phyloP scores from a whole-genome alignment of 2,797 vertebrate species.

The Pelobates cultripes region DNA sequence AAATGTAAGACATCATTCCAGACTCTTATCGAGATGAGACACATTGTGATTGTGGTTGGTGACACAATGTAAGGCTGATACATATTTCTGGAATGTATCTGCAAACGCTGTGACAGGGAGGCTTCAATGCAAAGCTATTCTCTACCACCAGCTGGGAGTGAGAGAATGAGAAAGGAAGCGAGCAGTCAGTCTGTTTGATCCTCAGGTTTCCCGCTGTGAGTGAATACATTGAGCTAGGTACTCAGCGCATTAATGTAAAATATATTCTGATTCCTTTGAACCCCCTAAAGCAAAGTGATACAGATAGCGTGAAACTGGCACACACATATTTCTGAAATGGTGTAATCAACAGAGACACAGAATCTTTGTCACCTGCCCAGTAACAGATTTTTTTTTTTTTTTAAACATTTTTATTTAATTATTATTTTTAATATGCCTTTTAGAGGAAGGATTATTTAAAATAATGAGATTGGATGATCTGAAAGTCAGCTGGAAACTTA shows the following conservation, averaged over 20 bases:
- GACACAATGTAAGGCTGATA: no score
- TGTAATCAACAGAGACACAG: conserved; percentile 51
- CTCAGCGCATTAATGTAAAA: conserved; percentile 60
- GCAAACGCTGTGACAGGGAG: conserved; percentile 58
- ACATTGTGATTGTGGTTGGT: no score
- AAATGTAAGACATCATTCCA: no score
- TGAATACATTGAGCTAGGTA: conserved; percentile 60
- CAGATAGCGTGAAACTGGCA: conserved; percentile 56
- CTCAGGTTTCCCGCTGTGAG: conserved; percentile 66
- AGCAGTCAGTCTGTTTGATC: conserved; percentile 68
- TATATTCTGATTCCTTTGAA: conserved; percentile 62
- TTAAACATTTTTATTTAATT: no score
- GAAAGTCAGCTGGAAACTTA: no score
- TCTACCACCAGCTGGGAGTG: conserved; percentile 63
- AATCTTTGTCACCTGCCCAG: conserved; percentile 30
- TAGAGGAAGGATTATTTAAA: no score
- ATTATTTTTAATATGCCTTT: no score
- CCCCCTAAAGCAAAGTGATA: conserved; percentile 61
- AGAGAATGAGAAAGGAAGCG: conserved; percentile 58
- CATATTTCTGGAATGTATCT: no score
- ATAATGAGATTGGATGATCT: no score
- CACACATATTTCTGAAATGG: conserved; percentile 37
- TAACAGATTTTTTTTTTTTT: no score
- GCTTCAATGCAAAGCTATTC: conserved; percentile 65
- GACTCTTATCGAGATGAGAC: no score